Evolutionary conservation across 2,113 vertebrate genomes (phyloP).

Genomic region (Microcebus griseorufus): DNA sequence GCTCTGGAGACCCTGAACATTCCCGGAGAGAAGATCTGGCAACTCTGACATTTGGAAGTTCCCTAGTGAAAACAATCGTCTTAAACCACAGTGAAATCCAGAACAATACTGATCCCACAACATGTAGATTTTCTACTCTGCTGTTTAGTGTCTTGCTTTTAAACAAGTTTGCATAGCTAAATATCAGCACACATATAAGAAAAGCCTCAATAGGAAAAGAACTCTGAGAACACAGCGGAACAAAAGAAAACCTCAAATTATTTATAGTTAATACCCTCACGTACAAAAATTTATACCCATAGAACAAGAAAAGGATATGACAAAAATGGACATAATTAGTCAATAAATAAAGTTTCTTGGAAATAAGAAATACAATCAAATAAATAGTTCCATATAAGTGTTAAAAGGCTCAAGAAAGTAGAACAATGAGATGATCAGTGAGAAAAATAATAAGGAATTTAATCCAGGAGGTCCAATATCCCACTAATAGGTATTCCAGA

Average conservation of each 20-base stretch:
- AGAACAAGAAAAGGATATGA: not conserved
- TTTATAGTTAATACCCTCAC: not conserved
- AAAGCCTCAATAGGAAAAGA: constrained; percentile 16
- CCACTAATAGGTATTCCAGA: not conserved
- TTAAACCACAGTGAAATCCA: not conserved
- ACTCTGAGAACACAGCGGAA: not conserved
- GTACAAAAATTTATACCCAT: not conserved
- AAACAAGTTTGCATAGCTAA: not conserved
- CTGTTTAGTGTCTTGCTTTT: not conserved
- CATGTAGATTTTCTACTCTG: not conserved
- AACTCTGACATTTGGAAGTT: not conserved
- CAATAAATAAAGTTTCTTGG: not conserved
- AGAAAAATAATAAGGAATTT: not conserved
- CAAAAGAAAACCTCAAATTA: constrained; percentile 33
- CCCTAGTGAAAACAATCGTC: not conserved
- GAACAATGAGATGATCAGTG: not conserved
- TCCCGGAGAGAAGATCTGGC: not conserved
- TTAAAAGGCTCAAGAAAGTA: not conserved
- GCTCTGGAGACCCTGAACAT: not conserved
- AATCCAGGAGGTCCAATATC: not conserved
- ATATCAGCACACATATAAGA: not conserved
- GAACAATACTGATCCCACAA: not conserved
- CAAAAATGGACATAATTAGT: not conserved
- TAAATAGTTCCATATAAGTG: not conserved
- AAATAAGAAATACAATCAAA: constrained; percentile 15